These are phyloP conservation scores for Metalampra italica DNA, from an alignment of 2,888 invertebrate genomes.

Conservation along the genomic window DNA sequence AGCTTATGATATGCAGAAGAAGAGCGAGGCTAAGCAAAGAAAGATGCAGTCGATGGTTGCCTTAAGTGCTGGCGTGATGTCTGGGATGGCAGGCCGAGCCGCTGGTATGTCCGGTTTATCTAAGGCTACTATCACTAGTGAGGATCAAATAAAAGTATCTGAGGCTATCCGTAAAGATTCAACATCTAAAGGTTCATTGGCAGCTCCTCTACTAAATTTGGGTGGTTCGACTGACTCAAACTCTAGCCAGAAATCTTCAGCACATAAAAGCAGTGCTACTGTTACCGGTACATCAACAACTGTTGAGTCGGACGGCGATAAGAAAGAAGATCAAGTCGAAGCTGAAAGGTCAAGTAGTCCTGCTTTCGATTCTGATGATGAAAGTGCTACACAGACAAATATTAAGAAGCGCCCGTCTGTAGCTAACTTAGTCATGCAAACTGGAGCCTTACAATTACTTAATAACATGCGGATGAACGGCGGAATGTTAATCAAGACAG, in stretches of 20 bases:
- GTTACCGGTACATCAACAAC: constrained; percentile 79
- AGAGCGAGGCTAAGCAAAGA: constrained; percentile 96
- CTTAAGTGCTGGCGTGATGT: constrained; percentile 92
- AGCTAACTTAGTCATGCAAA: constrained; percentile 83
- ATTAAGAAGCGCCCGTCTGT: constrained; percentile 81
- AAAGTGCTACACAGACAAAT: constrained; percentile 82
- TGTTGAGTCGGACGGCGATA: constrained; percentile 66
- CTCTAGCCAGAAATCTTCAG: constrained; percentile 80
- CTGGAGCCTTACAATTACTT: constrained; percentile 75
- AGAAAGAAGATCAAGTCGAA: constrained; percentile 74
- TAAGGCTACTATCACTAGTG: constrained; percentile 84
- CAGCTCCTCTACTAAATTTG: constrained; percentile 58
- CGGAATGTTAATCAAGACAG: constrained; percentile 68
- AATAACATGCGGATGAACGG: constrained; percentile 78
- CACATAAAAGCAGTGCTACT: constrained; percentile 77
- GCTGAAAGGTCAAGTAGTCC: constrained; percentile 93
- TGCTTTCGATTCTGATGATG: constrained; percentile 97
- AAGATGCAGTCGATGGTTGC: constrained; percentile 98
- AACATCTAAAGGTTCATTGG: constrained; percentile 56
- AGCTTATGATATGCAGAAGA: constrained; percentile 98
- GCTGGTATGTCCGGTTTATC: constrained; percentile 92
- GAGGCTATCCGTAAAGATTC: constrained; percentile 61
- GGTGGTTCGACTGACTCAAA: constrained; percentile 78
- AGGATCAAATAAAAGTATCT: constrained; percentile 82
- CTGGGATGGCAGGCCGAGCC: constrained; percentile 92